phyloP scores from a whole-genome alignment of 2,113 vertebrate species.

The Halcyon malimbica region DNA sequence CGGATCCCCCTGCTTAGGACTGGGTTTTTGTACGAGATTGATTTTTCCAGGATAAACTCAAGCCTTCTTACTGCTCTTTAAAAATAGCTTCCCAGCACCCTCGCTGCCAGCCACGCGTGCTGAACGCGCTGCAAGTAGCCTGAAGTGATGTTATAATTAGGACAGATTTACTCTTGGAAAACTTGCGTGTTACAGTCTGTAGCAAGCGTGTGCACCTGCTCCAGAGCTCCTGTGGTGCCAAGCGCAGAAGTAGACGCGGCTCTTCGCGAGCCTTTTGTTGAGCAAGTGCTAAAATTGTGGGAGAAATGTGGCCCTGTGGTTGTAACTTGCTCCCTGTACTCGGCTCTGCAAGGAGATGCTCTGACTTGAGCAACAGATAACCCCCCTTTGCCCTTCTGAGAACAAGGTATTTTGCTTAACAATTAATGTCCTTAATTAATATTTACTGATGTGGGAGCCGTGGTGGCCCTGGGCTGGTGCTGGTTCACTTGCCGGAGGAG shows the following conservation, averaged over 20 bases:
- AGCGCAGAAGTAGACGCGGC: rapidly evolving
- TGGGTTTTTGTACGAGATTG: background rate
- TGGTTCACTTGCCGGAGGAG: background rate
- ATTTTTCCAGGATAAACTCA: conserved; percentile 3
- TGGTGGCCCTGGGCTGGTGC: background rate
- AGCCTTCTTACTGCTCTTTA: background rate
- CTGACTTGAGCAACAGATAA: background rate
- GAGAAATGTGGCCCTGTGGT: background rate
- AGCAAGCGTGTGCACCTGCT: conserved; percentile 25
- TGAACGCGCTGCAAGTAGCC: background rate
- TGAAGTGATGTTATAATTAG: conserved; percentile 63
- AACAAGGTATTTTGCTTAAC: background rate
- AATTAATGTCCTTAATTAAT: background rate
- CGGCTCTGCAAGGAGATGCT: background rate
- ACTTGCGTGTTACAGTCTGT: background rate
- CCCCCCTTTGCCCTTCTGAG: background rate
- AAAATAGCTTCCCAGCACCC: background rate
- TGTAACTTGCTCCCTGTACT: background rate
- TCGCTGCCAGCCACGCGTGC: background rate
- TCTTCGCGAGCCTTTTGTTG: background rate
- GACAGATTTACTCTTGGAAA: background rate
- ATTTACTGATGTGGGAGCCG: background rate
- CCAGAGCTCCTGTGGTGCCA: rapidly evolving
- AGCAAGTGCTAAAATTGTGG: background rate
- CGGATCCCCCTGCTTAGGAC: background rate